phyloP scores from a whole-genome alignment of 2,888 invertebrate species.

The Ophion obscuratus region DNA sequence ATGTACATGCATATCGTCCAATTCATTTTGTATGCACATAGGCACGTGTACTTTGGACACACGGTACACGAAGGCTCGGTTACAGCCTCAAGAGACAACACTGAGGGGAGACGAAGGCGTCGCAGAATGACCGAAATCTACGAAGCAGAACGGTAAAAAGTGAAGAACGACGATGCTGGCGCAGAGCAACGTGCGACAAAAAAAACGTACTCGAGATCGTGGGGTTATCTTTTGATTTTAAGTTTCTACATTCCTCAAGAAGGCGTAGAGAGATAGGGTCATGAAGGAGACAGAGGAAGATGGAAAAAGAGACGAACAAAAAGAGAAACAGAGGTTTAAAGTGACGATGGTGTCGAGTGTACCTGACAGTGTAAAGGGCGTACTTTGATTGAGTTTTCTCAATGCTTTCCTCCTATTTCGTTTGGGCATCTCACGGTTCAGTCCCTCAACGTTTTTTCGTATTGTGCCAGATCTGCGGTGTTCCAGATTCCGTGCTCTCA shows the following conservation, averaged over 20 bases:
- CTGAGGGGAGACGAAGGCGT: not conserved
- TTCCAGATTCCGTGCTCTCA: constrained; percentile 46
- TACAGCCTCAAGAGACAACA: too few species aligned
- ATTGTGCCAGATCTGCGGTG: constrained; percentile 39
- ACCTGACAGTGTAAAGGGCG: constrained; percentile 33
- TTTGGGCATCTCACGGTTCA: not conserved
- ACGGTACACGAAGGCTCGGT: too few species aligned
- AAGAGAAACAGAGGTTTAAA: constrained; percentile 12
- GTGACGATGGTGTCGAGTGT: constrained; percentile 41
- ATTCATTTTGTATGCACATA: too few species aligned
- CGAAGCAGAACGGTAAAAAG: constrained; percentile 42
- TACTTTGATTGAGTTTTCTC: constrained; percentile 14
- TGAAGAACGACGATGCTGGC: constrained; percentile 12
- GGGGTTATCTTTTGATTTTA: constrained; percentile 62
- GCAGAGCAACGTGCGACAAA: constrained; percentile 32
- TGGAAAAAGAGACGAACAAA: constrained; percentile 26
- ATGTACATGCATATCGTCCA: too few species aligned
- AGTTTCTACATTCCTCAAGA: constrained; percentile 61
- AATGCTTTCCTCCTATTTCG: not conserved
- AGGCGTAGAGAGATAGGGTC: constrained; percentile 4
- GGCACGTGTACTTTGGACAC: too few species aligned
- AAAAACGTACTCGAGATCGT: constrained; percentile 39
- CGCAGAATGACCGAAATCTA: constrained; percentile 37
- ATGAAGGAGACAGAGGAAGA: not conserved
- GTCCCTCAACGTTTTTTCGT: constrained; percentile 49